Conservation (phyloP, 2,113 vertebrate genomes). For the Paradoxurus hermaphroditus region DNA sequence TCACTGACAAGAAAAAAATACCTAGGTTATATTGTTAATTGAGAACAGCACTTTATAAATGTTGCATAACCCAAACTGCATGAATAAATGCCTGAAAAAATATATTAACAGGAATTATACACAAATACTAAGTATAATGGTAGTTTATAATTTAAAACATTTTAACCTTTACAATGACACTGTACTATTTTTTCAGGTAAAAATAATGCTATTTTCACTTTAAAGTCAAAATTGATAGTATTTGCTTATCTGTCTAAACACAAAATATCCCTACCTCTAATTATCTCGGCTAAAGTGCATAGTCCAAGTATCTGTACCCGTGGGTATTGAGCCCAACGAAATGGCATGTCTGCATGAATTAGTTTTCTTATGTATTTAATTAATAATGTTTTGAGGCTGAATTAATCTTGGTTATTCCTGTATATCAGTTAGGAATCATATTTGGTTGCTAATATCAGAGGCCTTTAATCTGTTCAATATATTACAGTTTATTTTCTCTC, state of each 20-base stretch:
- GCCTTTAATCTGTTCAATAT: background rate
- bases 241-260: background rate
- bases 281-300: background rate
- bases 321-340: rapidly evolving
- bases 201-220: background rate
- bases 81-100: background rate
- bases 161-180: background rate
- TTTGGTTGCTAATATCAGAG: background rate
- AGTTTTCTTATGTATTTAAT: background rate
- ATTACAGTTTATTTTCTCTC: background rate
- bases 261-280: background rate
- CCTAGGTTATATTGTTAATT: background rate
- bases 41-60: background rate
- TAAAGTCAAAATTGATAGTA: background rate
- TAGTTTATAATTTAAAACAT: background rate
- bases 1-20: background rate
- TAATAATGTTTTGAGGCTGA: background rate
- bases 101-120: background rate
- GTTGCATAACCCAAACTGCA: background rate
- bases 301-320: background rate
- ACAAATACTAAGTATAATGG: background rate
- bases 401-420: background rate
- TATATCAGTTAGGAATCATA: background rate
- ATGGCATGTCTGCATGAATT: rapidly evolving
- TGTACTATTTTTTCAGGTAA: background rate